Base-by-base conservation (phyloP, 2,113 vertebrate species). In the Thryonomys swinderianus region DNA sequence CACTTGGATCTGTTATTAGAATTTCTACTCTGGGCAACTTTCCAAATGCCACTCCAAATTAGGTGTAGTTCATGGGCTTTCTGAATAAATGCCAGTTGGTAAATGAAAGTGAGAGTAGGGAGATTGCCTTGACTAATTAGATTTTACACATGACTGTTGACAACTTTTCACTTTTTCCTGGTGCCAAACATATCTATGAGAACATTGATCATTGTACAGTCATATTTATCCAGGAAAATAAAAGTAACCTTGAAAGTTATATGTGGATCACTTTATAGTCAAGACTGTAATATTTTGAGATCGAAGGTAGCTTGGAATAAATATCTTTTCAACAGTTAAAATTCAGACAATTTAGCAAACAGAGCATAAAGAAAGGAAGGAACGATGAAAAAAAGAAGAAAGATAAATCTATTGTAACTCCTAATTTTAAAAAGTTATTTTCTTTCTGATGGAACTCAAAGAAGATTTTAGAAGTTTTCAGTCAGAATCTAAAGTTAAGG, bases 41-140 rank as follows among this genome's bases (percentile, higher is more conserved):
- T 98, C 94, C 95, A 98, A 97, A 85, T 87, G 40, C 14, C 3
- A 95, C 83, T 97, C 64, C 92, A 96, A 85, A 98, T 92, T 96
- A 94, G 94, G 80, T 57, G 53, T 95, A 97, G 92, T 96, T 96
- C 95, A 92, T 96, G 62, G 45, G 83, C 91, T 94, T 93, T 94
- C 71, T 97, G 92, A 97, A 97, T 84, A 93, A 94, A 86, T 78
- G 96, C 81, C 95, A 97, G 85, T 89, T 92, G 95, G 93, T 71
- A 62, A 97, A 97, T 95, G 48, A 89, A 97, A 76, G 37, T 95
- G 96, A 76, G 97, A 96, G 91, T 90, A 88, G 91, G 78, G 9
- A 90, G 55, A 71, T 94, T 97, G 76, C 34, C 66, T 97, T 80
- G 32, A 62, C 42, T 97, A 97, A 96, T 97, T 97, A 81, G 66